Base-by-base conservation (phyloP, 2,888 invertebrate species). In the Phyto melanocephala region DNA sequence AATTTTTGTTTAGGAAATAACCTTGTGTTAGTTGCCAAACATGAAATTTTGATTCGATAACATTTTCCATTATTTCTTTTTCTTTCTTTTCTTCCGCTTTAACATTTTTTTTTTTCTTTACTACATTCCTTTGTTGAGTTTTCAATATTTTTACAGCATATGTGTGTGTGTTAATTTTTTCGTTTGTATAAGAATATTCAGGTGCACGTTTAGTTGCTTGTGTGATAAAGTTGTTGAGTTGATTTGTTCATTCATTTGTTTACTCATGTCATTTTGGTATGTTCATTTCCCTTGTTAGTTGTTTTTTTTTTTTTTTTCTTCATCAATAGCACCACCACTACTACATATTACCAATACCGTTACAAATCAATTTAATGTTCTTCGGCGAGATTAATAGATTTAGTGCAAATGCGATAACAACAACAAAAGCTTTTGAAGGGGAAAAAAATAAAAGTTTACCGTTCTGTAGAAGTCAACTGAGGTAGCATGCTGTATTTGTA, bases 171-270 rank as follows among this genome's bases (percentile, higher is more conserved):
- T 63, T 56, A 60, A 67, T 65, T 79, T 65, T 65, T 67, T 22
- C 65, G 54, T 42, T 17, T 42, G 10, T 47, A 2, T 54, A 7
- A 28, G 1, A 20, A 28, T 60, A 15, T 54, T n/a, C n/a, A n/a
- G n/a, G n/a, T 65, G 22, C 62, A 20, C 20, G 60, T 56, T 52
- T 76, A 75, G 67, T 62, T 79, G 75, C 71, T 75, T 71, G 75
- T 79, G 79, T 79, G 67, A 75, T 82, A 76, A 79, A 79, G 70
- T 82, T 82, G 82, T 71, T 82, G 82, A 82, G 82, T 82, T 82
- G 82, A 82, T 79, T 82, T 82, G 82, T 82, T 82, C 71, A 79
- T 79, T 82, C 79, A 82, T 75, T 79, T 79, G 79, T 79, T 82
- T 71, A 79, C 82, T 82, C 82, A 62, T 82, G 82, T 79, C 79